Conservation (phyloP, 2,888 invertebrate species). For the Pachydiplax longipennis region DNA sequence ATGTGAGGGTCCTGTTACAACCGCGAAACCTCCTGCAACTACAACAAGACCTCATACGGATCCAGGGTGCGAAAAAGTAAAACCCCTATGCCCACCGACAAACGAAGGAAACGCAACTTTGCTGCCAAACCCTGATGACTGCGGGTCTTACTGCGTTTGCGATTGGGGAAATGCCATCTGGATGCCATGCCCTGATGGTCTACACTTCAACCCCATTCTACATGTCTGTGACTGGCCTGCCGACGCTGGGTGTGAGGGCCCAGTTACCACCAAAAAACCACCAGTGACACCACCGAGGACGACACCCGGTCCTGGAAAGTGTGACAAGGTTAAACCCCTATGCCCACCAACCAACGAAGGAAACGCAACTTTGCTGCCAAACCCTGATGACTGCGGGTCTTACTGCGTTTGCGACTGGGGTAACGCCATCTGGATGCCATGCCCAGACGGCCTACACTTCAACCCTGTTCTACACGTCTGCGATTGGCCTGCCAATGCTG, state of each 20-base stretch:
- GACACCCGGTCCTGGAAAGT: neutral
- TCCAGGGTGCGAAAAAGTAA: neutral
- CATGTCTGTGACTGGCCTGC: neutral
- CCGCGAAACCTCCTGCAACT: neutral
- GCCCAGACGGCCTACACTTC: neutral
- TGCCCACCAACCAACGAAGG: neutral
- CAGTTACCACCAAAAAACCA: neutral
- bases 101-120: neutral
- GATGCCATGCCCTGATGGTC: constrained; percentile 8
- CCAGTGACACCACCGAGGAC: neutral
- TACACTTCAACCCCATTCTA: neutral
- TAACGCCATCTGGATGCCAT: neutral
- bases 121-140: neutral
- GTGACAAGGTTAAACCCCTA: neutral
- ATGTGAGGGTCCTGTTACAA: neutral
- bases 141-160: neutral
- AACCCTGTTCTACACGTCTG: neutral
- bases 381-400: neutral
- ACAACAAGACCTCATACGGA: neutral
- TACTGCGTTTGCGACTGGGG: constrained; percentile 12
- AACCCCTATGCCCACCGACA: neutral
- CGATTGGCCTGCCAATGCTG: neutral
- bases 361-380: neutral
- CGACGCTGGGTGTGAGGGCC: neutral
- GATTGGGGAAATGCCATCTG: constrained; percentile 18